These are phyloP conservation scores for Muscicapa striata DNA, from an alignment of 2,797 vertebrate species.

Conservation along the genomic window DNA sequence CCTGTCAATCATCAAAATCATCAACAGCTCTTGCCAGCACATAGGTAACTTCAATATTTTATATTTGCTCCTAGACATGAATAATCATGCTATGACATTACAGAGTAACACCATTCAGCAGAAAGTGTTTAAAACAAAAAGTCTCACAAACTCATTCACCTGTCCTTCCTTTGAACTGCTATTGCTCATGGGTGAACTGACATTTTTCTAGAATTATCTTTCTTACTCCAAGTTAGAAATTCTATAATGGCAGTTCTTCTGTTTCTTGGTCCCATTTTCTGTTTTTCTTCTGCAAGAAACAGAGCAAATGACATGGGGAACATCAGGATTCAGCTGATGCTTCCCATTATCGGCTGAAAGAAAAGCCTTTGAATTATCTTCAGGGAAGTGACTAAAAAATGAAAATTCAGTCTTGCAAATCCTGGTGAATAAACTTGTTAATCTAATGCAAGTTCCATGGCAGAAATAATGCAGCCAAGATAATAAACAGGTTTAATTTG, in stretches of 20 bases:
- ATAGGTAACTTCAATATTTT: not conserved
- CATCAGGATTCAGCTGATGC: not conserved
- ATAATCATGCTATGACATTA: not conserved
- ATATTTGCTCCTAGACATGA: not conserved
- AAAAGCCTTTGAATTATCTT: not conserved
- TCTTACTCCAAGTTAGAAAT: not conserved
- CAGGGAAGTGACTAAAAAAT: not conserved
- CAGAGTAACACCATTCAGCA: not conserved
- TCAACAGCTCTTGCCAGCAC: not conserved
- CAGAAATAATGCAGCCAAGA: not conserved
- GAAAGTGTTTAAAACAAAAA: not conserved
- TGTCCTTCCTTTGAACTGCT: not conserved
- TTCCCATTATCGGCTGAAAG: not conserved
- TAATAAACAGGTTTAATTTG: not conserved
- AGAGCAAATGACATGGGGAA: not conserved
- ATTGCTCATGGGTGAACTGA: not conserved
- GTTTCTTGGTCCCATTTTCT: not conserved
- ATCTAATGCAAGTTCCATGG: not conserved
- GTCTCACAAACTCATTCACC: not conserved
- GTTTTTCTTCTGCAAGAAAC: not conserved
- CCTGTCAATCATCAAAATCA: not conserved
- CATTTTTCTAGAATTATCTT: not conserved
- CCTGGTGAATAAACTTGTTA: not conserved
- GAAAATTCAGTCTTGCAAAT: not conserved
- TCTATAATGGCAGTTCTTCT: not conserved